These are phyloP conservation scores for Crenichthys baileyi DNA, from an alignment of 2,797 vertebrate species.

Conservation along the genomic window DNA sequence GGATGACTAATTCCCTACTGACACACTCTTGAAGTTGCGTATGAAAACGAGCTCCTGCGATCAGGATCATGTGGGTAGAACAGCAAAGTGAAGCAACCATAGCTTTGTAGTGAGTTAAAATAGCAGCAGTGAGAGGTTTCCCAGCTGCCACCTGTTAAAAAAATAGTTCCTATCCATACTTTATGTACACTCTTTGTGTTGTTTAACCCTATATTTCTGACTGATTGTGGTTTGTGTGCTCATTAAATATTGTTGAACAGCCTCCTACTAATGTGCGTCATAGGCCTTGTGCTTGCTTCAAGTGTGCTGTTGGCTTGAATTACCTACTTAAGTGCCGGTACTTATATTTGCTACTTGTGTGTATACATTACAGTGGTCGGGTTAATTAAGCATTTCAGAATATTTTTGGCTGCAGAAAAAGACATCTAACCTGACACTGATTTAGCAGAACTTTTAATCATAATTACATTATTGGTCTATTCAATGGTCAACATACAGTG, in stretches of 20 bases:
- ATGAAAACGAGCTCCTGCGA: constrained; percentile 27
- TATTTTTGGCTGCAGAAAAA: constrained; percentile 19
- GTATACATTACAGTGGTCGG: constrained; percentile 16
- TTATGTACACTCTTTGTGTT: constrained; percentile 37
- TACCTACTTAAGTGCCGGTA: constrained; percentile 30
- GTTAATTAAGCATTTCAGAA: constrained; percentile 23
- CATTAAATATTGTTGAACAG: constrained; percentile 56
- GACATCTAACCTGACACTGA: constrained; percentile 21
- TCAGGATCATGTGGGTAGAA: constrained; percentile 15
- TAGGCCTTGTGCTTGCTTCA: constrained; percentile 9
- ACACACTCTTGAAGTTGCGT: constrained; percentile 45
- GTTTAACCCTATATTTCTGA: constrained; percentile 42
- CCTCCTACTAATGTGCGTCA: constrained; percentile 58
- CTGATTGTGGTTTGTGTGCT: constrained; percentile 46
- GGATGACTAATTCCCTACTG: constrained; percentile 53
- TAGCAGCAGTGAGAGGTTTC: constrained; percentile 17
- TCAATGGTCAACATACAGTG: not conserved
- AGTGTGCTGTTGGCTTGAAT: constrained; percentile 15
- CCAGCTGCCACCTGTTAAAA: constrained; percentile 21
- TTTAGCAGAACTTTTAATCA: not conserved
- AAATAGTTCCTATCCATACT: not conserved
- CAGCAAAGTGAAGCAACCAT: not conserved
- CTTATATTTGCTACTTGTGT: constrained; percentile 27
- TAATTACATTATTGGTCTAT: not conserved
- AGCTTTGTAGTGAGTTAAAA: constrained; percentile 16